phyloP scores from a whole-genome alignment of 1,140 invertebrate species.

The Drosophila baimaii region DNA sequence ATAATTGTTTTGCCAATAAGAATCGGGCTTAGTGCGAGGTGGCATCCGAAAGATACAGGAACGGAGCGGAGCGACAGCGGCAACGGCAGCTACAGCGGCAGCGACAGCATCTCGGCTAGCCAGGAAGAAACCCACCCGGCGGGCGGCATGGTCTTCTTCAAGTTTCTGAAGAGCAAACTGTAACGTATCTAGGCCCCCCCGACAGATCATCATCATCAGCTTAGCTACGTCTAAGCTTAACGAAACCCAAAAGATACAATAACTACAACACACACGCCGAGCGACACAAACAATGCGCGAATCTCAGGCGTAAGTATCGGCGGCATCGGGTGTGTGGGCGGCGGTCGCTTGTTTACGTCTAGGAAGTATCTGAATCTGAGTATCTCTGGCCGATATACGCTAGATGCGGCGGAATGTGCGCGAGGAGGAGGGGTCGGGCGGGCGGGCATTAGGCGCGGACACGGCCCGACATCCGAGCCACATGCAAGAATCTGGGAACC shows the following conservation, averaged over 20 bases:
- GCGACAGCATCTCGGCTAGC: conserved; percentile 1
- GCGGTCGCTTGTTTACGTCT: conserved; percentile 40
- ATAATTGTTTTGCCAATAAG: conserved; percentile 67
- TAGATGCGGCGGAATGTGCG: conserved; percentile 10
- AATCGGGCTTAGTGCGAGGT: conserved; percentile 60
- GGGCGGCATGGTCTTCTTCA: conserved; percentile 50
- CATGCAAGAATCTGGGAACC: conserved; percentile 25
- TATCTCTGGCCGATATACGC: conserved; percentile 13
- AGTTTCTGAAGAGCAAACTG: conserved; percentile 56
- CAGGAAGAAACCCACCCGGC: conserved; percentile 3
- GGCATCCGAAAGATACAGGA: conserved; percentile 56
- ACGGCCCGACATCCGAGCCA: conserved; percentile 13
- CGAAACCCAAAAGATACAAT: conserved; percentile 3
- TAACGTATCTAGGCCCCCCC: conserved; percentile 52
- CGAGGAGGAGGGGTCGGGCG: background rate
- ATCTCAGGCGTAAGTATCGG: conserved; percentile 64
- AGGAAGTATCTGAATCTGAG: conserved; percentile 35
- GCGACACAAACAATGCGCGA: conserved; percentile 57
- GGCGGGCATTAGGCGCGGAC: conserved; percentile 31
- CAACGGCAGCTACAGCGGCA: conserved; percentile 22
- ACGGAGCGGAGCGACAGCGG: conserved; percentile 34
- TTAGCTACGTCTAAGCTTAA: too few species aligned
- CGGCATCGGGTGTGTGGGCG: conserved; percentile 16
- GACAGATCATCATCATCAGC: conserved; percentile 24
- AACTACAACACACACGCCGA: background rate